These are phyloP conservation scores for Listronotus bonariensis DNA, from an alignment of 1,140 invertebrate species.

Conservation along the genomic window DNA sequence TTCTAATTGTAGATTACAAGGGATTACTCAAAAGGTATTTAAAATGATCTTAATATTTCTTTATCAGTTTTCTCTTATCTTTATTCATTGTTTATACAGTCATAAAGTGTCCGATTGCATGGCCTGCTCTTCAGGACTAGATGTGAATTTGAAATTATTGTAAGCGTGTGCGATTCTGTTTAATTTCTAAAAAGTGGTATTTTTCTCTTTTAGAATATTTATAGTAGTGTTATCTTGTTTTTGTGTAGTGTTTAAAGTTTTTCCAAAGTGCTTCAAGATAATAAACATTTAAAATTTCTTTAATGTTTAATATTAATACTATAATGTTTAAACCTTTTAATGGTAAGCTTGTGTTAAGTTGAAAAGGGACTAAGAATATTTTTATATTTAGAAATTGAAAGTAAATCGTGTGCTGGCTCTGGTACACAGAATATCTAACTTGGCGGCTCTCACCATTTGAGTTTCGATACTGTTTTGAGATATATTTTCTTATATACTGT, in stretches of 20 bases:
- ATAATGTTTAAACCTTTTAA: conserved; percentile 8
- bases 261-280: too few species aligned
- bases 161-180: neutral
- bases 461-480: too few species aligned
- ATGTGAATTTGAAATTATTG: neutral
- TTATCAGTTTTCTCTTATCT: conserved; percentile 21
- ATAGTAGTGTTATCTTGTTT: too few species aligned
- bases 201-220: too few species aligned
- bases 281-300: neutral
- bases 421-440: too few species aligned
- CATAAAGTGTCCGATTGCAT: conserved; percentile 6
- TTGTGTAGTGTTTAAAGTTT: too few species aligned
- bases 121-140: conserved; percentile 16
- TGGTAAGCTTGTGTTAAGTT: conserved; percentile 8
- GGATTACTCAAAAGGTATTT: conserved; percentile 10
- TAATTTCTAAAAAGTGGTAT: too few species aligned
- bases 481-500: too few species aligned
- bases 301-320: conserved; percentile 4
- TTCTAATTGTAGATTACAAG: neutral
- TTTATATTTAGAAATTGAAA: too few species aligned
- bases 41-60: conserved; percentile 10
- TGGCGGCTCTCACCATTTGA: too few species aligned
- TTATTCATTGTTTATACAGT: conserved; percentile 14
- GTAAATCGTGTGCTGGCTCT: too few species aligned
- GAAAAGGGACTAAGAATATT: too few species aligned